Conservation (phyloP, 1,140 invertebrate genomes). For the Drosophila nigromelanica region DNA sequence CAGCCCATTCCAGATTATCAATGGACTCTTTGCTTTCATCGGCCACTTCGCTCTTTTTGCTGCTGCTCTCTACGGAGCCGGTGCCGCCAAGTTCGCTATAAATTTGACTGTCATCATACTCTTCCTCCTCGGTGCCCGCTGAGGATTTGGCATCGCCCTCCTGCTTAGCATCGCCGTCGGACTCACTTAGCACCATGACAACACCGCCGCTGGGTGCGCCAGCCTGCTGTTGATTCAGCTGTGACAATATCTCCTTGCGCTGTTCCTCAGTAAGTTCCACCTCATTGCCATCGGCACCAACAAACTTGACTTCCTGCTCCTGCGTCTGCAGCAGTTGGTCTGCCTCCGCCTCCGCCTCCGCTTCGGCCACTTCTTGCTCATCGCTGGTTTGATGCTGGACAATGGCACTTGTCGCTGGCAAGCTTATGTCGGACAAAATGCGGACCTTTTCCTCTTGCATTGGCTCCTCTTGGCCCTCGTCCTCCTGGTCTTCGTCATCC, state of each 20-base stretch:
- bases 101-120: conserved; percentile 78
- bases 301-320: conserved; percentile 74
- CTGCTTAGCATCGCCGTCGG: conserved; percentile 50
- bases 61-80: conserved; percentile 49
- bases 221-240: conserved; percentile 78
- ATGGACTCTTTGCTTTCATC: conserved; percentile 78
- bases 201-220: conserved; percentile 73
- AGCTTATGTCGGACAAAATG: conserved; percentile 84
- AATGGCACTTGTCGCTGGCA: conserved; percentile 73
- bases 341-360: conserved; percentile 52
- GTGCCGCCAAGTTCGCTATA: conserved; percentile 65
- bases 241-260: conserved; percentile 79
- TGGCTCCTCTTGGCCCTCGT: conserved; percentile 38
- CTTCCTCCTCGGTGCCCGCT: conserved; percentile 65
- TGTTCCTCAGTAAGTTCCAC: conserved; percentile 80
- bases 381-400: conserved; percentile 41
- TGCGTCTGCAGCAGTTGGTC: conserved; percentile 39
- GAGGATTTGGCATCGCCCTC: conserved; percentile 56
- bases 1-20: conserved; percentile 80
- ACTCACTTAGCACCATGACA: conserved; percentile 81
- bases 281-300: conserved; percentile 79
- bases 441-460: conserved; percentile 83
- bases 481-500: conserved; percentile 67
- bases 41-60: conserved; percentile 51
- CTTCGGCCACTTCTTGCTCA: conserved; percentile 67